A percentile compares a stretch with the other conserved stretches of the same genome.
phyloP scores from a whole-genome alignment of 2,888 invertebrate genomes.

The Scaptomyza flava region DNA sequence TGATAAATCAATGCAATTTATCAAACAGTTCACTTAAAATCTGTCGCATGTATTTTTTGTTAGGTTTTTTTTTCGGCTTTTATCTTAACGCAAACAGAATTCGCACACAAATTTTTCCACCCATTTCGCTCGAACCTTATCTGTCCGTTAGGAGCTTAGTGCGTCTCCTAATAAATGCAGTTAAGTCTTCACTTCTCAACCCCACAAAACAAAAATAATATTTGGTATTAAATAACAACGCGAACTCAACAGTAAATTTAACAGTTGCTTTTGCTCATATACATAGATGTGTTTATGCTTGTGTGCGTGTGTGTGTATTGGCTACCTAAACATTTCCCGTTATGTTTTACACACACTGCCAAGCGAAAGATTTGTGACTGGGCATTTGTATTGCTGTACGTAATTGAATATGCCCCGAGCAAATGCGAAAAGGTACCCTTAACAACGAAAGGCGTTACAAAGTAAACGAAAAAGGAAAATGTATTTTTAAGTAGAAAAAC shows the following conservation, averaged over 20 bases:
- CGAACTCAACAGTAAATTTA: slow-evolving; percentile 28
- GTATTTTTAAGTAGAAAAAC: slow-evolving; percentile 1
- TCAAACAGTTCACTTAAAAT: slow-evolving; percentile 74
- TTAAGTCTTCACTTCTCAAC: slow-evolving; percentile 50
- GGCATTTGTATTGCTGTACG: slow-evolving; percentile 60
- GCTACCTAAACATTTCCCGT: neutral
- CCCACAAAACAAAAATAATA: slow-evolving; percentile 33
- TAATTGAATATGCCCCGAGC: slow-evolving; percentile 62
- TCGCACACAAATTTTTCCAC: slow-evolving; percentile 11
- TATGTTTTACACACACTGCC: slow-evolving; percentile 3
- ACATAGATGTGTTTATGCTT: slow-evolving; percentile 3
- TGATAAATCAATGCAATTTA: slow-evolving; percentile 78
- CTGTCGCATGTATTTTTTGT: slow-evolving; percentile 49
- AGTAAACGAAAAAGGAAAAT: slow-evolving; percentile 12
- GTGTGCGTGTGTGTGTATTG: slow-evolving; percentile 11
- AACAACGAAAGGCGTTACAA: neutral
- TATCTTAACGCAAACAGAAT: slow-evolving; percentile 64
- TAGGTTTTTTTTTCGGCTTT: slow-evolving; percentile 25
- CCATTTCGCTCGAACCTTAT: slow-evolving; percentile 55
- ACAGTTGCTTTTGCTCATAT: slow-evolving; percentile 19
- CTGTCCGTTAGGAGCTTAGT: slow-evolving; percentile 56
- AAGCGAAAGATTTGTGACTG: slow-evolving; percentile 67
- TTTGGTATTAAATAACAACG: slow-evolving; percentile 63
- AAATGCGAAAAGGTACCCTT: neutral
- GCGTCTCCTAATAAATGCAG: slow-evolving; percentile 68